Evolutionary conservation across 37 sponge, comb jelly and placozoan genomes (phyloP).

Genomic region (Dysidea cf. avara): DNA sequence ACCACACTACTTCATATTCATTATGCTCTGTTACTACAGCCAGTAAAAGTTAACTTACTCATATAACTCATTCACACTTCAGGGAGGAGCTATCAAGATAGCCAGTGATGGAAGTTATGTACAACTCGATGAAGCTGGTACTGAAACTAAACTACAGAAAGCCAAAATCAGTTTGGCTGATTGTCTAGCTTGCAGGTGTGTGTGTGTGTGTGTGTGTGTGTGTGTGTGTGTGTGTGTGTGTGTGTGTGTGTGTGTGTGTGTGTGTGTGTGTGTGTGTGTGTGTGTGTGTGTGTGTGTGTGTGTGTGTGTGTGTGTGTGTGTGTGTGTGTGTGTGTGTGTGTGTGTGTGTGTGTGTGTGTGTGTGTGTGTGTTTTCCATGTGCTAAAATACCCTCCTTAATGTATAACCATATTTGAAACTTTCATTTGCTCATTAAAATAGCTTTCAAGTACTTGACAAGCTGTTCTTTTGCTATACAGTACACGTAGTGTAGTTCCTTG

Average conservation of each 20-base stretch:
- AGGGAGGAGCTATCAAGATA: slow-evolving; percentile 69
- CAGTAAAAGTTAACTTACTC: no score
- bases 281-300: background rate
- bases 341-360: no score
- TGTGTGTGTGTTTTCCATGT: no score
- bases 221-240: background rate
- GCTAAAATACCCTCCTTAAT: no score
- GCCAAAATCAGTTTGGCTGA: slow-evolving; percentile 92
- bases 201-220: background rate
- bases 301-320: background rate
- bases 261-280: background rate
- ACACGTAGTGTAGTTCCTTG: no score
- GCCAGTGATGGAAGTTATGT: slow-evolving; percentile 73
- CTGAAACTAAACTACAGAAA: slow-evolving; percentile 62
- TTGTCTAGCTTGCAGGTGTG: slow-evolving; percentile 89
- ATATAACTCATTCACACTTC: no score
- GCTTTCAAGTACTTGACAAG: no score
- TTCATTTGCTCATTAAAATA: no score
- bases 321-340: no score
- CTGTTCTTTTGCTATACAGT: no score
- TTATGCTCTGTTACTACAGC: background rate
- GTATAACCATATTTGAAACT: no score
- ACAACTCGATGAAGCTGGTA: slow-evolving; percentile 50
- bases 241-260: background rate
- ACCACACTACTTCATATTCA: no score